Evolutionary conservation across 2,797 vertebrate genomes (phyloP).

Genomic region (Acropternis orthonyx): DNA sequence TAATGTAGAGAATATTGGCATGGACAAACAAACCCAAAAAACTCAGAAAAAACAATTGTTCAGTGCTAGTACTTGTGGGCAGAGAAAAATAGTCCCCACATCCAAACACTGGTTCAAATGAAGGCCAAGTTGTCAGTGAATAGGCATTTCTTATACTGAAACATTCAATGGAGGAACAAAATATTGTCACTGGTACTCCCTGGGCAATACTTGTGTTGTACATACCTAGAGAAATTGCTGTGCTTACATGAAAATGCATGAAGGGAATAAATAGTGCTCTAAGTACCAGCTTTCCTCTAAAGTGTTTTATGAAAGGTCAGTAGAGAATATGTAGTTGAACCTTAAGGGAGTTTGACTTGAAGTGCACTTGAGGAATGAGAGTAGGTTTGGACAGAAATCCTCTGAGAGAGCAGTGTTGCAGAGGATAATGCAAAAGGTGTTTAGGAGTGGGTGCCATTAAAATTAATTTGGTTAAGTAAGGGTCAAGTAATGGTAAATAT

Average conservation of each 20-base stretch:
- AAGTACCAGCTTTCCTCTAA: accelerated
- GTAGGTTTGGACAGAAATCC: neutral
- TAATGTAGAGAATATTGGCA: neutral
- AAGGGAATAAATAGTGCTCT: neutral
- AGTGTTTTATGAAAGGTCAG: neutral
- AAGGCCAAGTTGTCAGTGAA: neutral
- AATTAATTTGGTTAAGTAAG: neutral
- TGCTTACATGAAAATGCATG: neutral
- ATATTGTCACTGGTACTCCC: neutral
- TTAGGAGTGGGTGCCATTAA: neutral
- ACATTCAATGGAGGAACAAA: neutral
- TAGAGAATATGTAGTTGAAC: neutral
- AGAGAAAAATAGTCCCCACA: neutral
- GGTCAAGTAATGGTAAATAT: neutral
- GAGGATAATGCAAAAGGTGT: neutral
- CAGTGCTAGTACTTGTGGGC: neutral
- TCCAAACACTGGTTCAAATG: neutral
- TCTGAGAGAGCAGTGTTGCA: neutral
- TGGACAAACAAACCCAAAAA: neutral
- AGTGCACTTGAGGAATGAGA: neutral
- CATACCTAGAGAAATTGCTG: neutral
- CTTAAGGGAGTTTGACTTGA: neutral
- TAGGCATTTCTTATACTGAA: neutral
- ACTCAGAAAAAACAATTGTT: neutral
- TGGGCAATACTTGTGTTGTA: neutral